Evolutionary conservation across 2,797 vertebrate genomes (phyloP).

Genomic region (Delichon dasypus): DNA sequence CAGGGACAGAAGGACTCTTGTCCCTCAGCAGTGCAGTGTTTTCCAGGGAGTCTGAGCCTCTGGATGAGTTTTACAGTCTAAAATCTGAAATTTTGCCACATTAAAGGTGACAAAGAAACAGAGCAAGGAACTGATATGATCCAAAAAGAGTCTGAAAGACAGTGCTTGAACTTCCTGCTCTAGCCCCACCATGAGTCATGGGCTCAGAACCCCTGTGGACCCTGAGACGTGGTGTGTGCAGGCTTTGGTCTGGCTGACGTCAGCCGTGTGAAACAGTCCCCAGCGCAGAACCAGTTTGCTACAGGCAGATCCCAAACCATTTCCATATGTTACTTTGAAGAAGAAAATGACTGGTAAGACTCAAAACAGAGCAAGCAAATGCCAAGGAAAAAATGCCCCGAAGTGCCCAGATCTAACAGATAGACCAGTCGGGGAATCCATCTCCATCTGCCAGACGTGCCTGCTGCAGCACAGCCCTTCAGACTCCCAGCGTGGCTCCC

Average conservation of each 20-base stretch:
- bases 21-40: neutral
- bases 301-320: slow-evolving; percentile 83
- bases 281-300: slow-evolving; percentile 82
- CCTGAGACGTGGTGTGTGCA: slow-evolving; percentile 71
- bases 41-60: neutral
- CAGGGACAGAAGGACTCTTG: neutral
- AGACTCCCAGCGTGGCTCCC: neutral
- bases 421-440: neutral
- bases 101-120: neutral
- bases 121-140: neutral
- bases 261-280: slow-evolving; percentile 81
- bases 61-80: neutral
- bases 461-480: neutral
- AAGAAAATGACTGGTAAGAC: slow-evolving; percentile 82
- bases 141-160: slow-evolving; percentile 34
- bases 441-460: neutral
- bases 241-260: slow-evolving; percentile 77
- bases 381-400: slow-evolving; percentile 19
- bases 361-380: neutral
- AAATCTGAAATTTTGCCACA: neutral
- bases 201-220: slow-evolving; percentile 81
- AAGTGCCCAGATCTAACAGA: slow-evolving; percentile 47
- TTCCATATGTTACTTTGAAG: slow-evolving; percentile 87
- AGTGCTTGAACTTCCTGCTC: slow-evolving; percentile 78
- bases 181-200: slow-evolving; percentile 72